These are phyloP conservation scores for Pollenia angustigena DNA, from an alignment of 2,888 invertebrate genomes.

Conservation along the genomic window DNA sequence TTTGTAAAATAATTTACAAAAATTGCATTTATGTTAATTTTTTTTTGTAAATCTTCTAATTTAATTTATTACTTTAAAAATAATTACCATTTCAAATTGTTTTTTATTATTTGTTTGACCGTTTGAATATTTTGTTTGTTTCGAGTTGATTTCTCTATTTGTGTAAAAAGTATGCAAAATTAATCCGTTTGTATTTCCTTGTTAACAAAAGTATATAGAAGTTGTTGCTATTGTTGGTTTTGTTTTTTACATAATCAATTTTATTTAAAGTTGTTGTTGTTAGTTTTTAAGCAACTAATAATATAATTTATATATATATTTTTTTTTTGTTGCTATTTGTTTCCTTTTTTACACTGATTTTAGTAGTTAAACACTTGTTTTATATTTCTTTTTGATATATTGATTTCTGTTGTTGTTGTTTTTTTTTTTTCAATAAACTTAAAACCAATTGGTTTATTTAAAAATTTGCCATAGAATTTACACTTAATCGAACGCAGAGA, in stretches of 20 bases:
- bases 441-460: conserved; percentile 33
- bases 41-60: background rate
- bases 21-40: background rate
- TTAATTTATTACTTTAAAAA: background rate
- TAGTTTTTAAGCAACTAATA: conserved; percentile 42
- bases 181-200: conserved; percentile 60
- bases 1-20: background rate
- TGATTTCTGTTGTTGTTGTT: conserved; percentile 2
- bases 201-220: conserved; percentile 5
- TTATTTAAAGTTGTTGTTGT: conserved; percentile 41
- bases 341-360: conserved; percentile 42
- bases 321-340: conserved; percentile 10
- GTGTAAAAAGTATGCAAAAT: conserved; percentile 20
- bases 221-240: conserved; percentile 19
- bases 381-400: conserved; percentile 51
- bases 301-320: conserved; percentile 45
- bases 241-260: conserved; percentile 54
- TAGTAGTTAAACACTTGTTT: conserved; percentile 51
- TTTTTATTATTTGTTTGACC: conserved; percentile 6
- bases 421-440: background rate
- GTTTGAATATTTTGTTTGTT: conserved; percentile 19
- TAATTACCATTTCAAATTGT: conserved; percentile 58
- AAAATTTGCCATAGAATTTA: conserved; percentile 50
- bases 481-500: conserved; percentile 28
- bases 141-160: background rate